Base-by-base conservation (phyloP, 1,140 invertebrate species). In the Caenorhabditis briggsae region DNA sequence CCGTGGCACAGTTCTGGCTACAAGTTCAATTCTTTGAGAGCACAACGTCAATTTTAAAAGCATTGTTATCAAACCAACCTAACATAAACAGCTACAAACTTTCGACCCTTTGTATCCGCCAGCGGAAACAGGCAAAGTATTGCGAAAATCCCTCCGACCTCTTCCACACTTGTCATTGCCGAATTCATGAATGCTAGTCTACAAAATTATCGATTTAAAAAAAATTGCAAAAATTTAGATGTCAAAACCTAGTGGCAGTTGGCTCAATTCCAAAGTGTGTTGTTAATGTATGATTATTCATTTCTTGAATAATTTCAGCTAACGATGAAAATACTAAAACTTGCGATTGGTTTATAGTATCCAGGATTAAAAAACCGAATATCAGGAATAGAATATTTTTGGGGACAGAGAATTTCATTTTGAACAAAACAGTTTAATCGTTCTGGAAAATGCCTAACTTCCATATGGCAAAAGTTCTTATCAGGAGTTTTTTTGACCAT, bases 331-430 rank as follows among this genome's bases (percentile, higher is more conserved):
- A 70, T 8, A 20, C 43, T 2, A 70, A 41, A 7, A 70, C 64
- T 18, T 70, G 64, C 16, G 43, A 43, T 14, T 70, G 64, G 11
- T 43, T 70, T 7, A 70, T 46, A 46, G 18, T 70, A 70, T 70
- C 64, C 33, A 70, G 43, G 1, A 46, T 11, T 23, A 70, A 5
- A 70, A 46, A 43, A 18, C 11, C 5, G 7, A 70, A 18, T 43
- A 70, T 43, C 64, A 70, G 43, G 20, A 25, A 70, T 1, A 70
- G 8, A 70, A 70, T 70, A 70, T 70, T 70, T 18, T 41, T 43
- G 8, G 64, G 33, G 8, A 70, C 16, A 20, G 64, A 43, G 41
- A 70, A 70, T n/a, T 46, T 70, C 64, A 46, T 70, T 25, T 25
- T 33, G 9, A 33, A 8, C 0, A 23, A 6, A 9, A 0, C 33